These are phyloP conservation scores for Corydoras sp. DNA, from an alignment of 2,113 vertebrate genomes.

Conservation along the genomic window DNA sequence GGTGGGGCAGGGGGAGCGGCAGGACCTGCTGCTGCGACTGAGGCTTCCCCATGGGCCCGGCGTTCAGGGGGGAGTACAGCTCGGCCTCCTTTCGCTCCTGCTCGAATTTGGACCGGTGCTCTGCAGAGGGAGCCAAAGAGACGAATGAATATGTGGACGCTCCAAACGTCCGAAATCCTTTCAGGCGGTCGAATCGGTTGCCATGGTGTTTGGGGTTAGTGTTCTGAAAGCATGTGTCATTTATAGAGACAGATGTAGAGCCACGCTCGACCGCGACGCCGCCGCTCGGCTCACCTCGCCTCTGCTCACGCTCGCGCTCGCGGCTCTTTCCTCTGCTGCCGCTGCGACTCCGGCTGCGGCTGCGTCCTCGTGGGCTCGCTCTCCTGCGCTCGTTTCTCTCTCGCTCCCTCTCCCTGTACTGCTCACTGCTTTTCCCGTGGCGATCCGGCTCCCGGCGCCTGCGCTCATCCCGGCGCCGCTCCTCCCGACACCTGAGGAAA, in stretches of 20 bases:
- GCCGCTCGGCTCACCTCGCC: constrained; percentile 48
- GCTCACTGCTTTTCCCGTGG: constrained; percentile 77
- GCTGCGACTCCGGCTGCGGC: constrained; percentile 56
- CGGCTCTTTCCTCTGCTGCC: constrained; percentile 60
- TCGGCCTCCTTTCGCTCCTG: constrained; percentile 77
- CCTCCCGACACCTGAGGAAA: constrained; percentile 73
- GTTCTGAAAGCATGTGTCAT: no score
- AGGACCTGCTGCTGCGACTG: constrained; percentile 52
- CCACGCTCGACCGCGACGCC: no score
- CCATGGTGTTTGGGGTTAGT: no score
- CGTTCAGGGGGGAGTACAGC: constrained; percentile 67
- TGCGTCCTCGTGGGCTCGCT: constrained; percentile 79
- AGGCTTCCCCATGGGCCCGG: constrained; percentile 57
- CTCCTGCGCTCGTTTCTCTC: constrained; percentile 83
- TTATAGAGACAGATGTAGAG: no score
- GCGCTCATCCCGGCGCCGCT: constrained; percentile 90
- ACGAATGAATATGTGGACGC: no score
- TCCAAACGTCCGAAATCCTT: no score
- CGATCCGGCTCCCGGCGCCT: constrained; percentile 88
- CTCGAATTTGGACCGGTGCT: constrained; percentile 73
- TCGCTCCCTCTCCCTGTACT: constrained; percentile 82
- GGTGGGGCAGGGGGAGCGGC: constrained; percentile 57
- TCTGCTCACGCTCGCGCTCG: constrained; percentile 69
- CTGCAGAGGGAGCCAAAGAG: constrained; percentile 31
- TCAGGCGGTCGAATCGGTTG: no score